Base-by-base conservation (phyloP, 2,113 vertebrate genomes). In the Xenopus laevis region DNA sequence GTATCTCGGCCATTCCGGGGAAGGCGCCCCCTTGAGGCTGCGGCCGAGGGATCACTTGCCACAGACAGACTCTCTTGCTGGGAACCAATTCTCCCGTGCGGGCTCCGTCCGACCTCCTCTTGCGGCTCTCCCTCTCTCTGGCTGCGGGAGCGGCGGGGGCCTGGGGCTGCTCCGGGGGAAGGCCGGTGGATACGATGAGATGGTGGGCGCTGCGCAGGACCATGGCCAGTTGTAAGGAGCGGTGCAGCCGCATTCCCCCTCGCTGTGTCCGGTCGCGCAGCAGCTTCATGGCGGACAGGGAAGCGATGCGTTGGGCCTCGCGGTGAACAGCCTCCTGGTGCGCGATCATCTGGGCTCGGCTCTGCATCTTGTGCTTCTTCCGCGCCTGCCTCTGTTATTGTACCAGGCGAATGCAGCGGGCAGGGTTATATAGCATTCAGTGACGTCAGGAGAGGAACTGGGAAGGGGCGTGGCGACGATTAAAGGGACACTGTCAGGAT, bases 221-320 rank as follows among this genome's bases (percentile, higher is more conserved):
- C 82, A 94, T 75, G 27, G 94, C 94, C 61, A 96, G 85, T 78
- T 95, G 90, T 0, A 96, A 88, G 80, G 94, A 95, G 50, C 91
- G 90, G 83, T 95, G 95, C 2, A 96, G 92, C 53, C 92, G 86
- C 78, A 94, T 83, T 1, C 95, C 95, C 1, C 95, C 95, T 52
- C 94, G 86, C 81, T 95, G 93, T 63, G 83, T 82, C 55, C 94
- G 87, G 10, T 90, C 90, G 7, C 92, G 91, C 83, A 95, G 93
- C 71, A 96, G 91, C 83, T 96, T 96, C 82, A 91, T 91, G 52
- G 96, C 91, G 13, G 95, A 95, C 73, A 95, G 85, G 8, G 93
- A 91, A 82, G 95, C 86, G 69, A 96, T 92, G 55, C 93, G 87
- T 59, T 93, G 91, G 4, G 95, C 94, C 60, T 96, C 94, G 44